Evolutionary conservation across 37 sponge, comb jelly and placozoan genomes (phyloP).

Genomic region (Agelas oroides): DNA sequence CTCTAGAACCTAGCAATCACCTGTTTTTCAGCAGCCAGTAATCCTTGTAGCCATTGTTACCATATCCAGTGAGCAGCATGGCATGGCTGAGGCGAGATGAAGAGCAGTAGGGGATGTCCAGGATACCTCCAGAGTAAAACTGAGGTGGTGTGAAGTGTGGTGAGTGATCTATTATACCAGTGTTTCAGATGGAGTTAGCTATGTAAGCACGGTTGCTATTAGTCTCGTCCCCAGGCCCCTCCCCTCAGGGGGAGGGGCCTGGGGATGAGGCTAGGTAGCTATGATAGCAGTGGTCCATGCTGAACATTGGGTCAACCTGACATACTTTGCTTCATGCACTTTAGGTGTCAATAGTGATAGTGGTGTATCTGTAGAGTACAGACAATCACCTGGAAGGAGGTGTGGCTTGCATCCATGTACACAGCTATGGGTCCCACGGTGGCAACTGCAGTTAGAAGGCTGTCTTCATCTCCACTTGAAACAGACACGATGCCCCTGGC

Average conservation of each 20-base stretch:
- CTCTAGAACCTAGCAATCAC: too few relatives aligned
- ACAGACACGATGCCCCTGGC: constrained; percentile 69
- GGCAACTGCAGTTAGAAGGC: constrained; percentile 79
- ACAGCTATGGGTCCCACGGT: constrained; percentile 89
- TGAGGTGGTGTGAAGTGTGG: too few relatives aligned
- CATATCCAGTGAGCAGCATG: constrained; percentile 59
- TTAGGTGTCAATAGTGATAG: too few relatives aligned
- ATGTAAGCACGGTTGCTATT: constrained; percentile 37
- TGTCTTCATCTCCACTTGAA: constrained; percentile 61
- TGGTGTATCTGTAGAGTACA: too few relatives aligned
- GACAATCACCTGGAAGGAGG: constrained; percentile 87
- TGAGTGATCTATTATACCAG: too few relatives aligned
- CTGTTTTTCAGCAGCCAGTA: constrained; percentile 68
- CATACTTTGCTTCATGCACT: too few relatives aligned
- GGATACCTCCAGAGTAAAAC: constrained; percentile 53
- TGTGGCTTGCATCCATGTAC: constrained; percentile 87
- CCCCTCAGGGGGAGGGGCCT: too few relatives aligned
- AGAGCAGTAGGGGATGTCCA: constrained; percentile 45
- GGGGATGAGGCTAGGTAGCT: too few relatives aligned
- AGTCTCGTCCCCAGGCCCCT: too few relatives aligned
- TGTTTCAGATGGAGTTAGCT: constrained; percentile 60
- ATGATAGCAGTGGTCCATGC: too few relatives aligned
- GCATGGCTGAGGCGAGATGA: constrained; percentile 37
- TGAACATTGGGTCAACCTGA: too few relatives aligned
- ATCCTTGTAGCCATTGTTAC: constrained; percentile 34